Evolutionary conservation across 1,140 invertebrate genomes (phyloP), one percentile per base, ranked within the genome.

Genomic region (Euura saliciscinereae): DNA sequence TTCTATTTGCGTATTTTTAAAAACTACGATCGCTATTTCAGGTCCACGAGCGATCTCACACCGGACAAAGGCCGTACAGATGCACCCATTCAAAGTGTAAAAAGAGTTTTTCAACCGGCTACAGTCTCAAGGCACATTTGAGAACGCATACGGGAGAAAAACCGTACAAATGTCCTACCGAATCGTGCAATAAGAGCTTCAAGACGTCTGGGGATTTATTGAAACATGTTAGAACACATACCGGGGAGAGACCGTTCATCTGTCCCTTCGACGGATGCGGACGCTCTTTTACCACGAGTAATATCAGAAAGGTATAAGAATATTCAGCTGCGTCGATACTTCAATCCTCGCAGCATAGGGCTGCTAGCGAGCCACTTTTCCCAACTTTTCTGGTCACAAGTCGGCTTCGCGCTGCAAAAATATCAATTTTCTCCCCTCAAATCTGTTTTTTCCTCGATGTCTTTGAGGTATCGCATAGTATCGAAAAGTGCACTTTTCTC

Each of bases 241-340:
- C 92, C 72, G 92, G 92, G 1, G 92, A 94, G 80, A 86, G 91
- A 69, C 93, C 93, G 8, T 93, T 93, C 78, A 85, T 89, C 73
- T 94, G 93, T 85, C 89, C 89, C 1, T 84, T 89, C 66, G 89
- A 89, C 68, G 91, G 90, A 43, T 94, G 93, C 83, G 89, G 89
- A 43, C 87, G 91, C 76, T 91, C 91, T 2, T 94, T 94, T 78
- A 93, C 92, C 1, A 93, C 92, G 5, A 93, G 92, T n/a, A 93
- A 94, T 78, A 93, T 93, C 59, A 86, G 92, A 44, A 93, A 93
- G 85, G 91, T 93, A 75, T 28, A 28, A 28, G 28, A 28, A 28
- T 28, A 3, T 8, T 67, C 1, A 44, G 43, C 42, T 67, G 11
- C 3, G 8, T 8, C 42, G 8, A 6, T 44, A 3, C 8, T 4